Evolutionary conservation across 2,797 vertebrate genomes (phyloP).

Genomic region (Heliangelus exortis): DNA sequence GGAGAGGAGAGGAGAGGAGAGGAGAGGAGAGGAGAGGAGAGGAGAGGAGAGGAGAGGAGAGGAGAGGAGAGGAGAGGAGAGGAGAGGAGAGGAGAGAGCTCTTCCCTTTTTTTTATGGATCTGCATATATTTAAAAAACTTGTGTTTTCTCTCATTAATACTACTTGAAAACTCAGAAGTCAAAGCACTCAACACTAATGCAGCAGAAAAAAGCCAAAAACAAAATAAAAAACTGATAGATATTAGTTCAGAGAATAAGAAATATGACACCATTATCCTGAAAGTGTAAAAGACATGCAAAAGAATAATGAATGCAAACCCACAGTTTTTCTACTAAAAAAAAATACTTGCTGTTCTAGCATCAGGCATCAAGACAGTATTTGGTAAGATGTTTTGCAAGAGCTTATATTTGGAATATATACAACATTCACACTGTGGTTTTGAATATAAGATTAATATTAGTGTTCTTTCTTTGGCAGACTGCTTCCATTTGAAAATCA

Average conservation of each 20-base stretch:
- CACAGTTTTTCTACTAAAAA: background rate
- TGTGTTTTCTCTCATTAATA: background rate
- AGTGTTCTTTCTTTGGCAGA: background rate
- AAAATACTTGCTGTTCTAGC: background rate
- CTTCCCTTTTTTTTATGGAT: background rate
- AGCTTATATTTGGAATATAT: background rate
- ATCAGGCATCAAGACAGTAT: background rate
- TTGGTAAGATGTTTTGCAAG: background rate
- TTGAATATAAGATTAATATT: background rate
- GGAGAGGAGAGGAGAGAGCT: too few relatives aligned
- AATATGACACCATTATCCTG: background rate
- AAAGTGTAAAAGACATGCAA: background rate
- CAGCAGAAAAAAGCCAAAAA: background rate
- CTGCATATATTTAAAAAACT: background rate
- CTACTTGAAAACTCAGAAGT: slow-evolving; percentile 11
- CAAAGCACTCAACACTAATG: background rate
- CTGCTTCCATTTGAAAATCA: background rate
- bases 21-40: too few relatives aligned
- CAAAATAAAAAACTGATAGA: background rate
- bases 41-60: too few relatives aligned
- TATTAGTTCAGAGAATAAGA: background rate
- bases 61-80: too few relatives aligned
- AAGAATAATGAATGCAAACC: slow-evolving; percentile 14
- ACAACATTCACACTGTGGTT: background rate
- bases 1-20: too few relatives aligned